Conservation (phyloP, 1,140 invertebrate species). For the Lordiphosa mommai region DNA sequence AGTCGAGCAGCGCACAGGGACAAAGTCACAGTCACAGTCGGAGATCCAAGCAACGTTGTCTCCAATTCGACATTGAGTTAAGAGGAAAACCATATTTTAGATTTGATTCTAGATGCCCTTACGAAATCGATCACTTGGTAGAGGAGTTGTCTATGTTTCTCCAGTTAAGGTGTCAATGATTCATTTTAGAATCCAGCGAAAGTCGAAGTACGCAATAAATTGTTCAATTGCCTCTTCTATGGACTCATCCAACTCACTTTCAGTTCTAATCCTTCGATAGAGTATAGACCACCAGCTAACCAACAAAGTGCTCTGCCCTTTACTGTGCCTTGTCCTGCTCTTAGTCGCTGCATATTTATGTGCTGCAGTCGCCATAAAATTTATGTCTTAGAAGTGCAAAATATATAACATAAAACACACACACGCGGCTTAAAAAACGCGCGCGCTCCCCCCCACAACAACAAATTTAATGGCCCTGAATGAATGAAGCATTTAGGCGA, state of each 20-base stretch:
- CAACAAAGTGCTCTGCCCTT: not conserved
- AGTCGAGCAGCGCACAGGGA: constrained; percentile 7
- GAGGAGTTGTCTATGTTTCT: no score
- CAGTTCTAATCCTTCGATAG: not conserved
- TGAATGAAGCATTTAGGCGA: constrained; percentile 60
- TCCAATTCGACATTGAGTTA: constrained; percentile 9
- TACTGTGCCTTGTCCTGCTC: not conserved
- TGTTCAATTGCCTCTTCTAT: no score
- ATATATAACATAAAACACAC: constrained; percentile 75
- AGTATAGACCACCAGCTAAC: not conserved
- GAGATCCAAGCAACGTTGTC: not conserved
- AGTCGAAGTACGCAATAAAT: no score
- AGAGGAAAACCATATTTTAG: constrained; percentile 4
- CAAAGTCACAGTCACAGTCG: constrained; percentile 1
- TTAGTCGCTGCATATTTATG: constrained; percentile 61
- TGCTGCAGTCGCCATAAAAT: constrained; percentile 54
- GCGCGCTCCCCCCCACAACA: constrained; percentile 2
- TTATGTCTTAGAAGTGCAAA: constrained; percentile 74
- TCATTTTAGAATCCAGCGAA: no score
- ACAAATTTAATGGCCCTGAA: constrained; percentile 45
- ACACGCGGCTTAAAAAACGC: constrained; percentile 50
- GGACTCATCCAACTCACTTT: not conserved
- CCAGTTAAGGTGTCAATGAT: no score
- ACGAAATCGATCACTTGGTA: no score
- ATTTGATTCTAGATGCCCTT: not conserved